Evolutionary conservation across 2,113 vertebrate genomes (phyloP).

Genomic region (Rhabdomys dilectus): DNA sequence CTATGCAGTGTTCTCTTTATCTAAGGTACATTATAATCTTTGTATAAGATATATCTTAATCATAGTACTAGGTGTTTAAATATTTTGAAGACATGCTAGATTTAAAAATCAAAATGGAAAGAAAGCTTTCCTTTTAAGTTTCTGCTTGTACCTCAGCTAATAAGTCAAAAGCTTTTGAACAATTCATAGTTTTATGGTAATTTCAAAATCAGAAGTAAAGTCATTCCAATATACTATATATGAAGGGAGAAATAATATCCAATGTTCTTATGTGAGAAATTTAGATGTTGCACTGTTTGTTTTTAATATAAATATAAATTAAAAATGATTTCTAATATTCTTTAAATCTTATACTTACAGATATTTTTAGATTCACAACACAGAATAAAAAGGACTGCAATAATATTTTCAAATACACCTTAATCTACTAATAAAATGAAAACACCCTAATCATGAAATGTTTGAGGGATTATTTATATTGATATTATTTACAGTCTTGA

Average conservation of each 20-base stretch:
- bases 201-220: conserved; percentile 44
- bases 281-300: not conserved
- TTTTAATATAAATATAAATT: conserved; percentile 12
- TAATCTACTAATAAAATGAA: conserved; percentile 20
- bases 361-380: not conserved
- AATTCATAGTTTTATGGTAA: not conserved
- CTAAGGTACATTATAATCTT: not conserved
- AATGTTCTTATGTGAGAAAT: not conserved
- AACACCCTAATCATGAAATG: not conserved
- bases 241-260: not conserved
- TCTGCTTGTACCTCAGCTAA: not conserved
- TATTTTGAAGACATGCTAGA: not conserved
- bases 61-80: not conserved
- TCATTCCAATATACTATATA: not conserved
- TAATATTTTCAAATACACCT: not conserved
- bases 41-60: not conserved
- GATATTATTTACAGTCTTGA: not conserved
- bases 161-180: conserved; percentile 11
- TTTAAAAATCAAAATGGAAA: not conserved
- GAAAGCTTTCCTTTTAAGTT: not conserved
- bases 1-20: not conserved
- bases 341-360: not conserved
- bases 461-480: not conserved
- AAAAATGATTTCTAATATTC: not conserved
- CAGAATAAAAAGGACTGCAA: not conserved